These are phyloP conservation scores for Clarias gariepinus DNA, from an alignment of 2,113 vertebrate species.

Conservation along the genomic window DNA sequence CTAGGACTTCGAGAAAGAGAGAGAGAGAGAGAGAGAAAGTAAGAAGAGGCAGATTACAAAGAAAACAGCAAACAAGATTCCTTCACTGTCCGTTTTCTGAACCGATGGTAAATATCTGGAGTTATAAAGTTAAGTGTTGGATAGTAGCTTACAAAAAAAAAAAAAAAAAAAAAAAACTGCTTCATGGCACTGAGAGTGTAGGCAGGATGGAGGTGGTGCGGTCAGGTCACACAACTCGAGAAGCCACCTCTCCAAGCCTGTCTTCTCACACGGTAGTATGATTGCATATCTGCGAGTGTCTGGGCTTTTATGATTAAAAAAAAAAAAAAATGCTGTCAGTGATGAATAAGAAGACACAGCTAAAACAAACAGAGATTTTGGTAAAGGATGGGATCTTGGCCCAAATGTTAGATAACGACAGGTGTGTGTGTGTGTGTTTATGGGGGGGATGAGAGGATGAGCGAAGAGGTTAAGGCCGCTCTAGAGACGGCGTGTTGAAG, in stretches of 20 bases:
- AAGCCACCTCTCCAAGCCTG: constrained; percentile 37
- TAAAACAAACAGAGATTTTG: constrained; percentile 62
- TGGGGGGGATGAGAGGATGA: background rate
- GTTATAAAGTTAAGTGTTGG: constrained; percentile 4
- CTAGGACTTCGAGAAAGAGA: background rate
- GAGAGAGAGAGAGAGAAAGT: constrained; percentile 26
- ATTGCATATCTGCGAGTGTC: constrained; percentile 48
- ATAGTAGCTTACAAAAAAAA: constrained; percentile 43
- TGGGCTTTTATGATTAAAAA: constrained; percentile 27
- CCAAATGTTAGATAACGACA: constrained; percentile 42
- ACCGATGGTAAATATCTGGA: constrained; percentile 25
- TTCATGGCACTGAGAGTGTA: background rate
- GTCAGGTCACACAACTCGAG: constrained; percentile 65
- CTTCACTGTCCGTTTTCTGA: constrained; percentile 68
- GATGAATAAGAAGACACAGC: constrained; percentile 34
- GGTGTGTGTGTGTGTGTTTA: too few species aligned
- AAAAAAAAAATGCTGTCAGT: constrained; percentile 47
- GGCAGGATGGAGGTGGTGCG: constrained; percentile 59
- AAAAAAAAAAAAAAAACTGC: background rate
- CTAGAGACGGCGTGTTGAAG: constrained; percentile 94
- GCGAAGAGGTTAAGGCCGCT: constrained; percentile 74
- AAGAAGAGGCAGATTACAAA: constrained; percentile 1
- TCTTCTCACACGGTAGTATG: constrained; percentile 43
- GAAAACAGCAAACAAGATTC: constrained; percentile 54
- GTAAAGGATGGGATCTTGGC: constrained; percentile 76